Evolutionary conservation across 1,140 invertebrate species (phyloP), one percentile per base, ranked within the genome.

Genomic region (Amphibalanus amphitrite): DNA sequence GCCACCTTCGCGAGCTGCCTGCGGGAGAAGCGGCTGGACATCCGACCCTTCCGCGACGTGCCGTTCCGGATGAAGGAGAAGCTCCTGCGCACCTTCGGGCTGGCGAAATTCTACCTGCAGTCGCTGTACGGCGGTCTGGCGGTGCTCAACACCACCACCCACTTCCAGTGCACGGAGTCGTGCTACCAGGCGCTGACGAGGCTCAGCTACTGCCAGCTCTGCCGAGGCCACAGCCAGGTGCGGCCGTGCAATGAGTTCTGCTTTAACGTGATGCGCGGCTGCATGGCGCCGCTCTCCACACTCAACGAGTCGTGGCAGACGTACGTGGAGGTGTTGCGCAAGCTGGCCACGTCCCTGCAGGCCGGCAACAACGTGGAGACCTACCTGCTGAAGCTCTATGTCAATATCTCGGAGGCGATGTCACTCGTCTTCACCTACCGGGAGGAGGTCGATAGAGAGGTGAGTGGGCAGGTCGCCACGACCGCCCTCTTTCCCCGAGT

Each of bases 171-270:
- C 47, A 17, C 47, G 10, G 17, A 59, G 13, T 59, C 47, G 29
- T 96, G 94, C 79, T 85, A 85, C 28, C 84, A 84, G 8, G 88
- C 90, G 0, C 81, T 95, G 76, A 89, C 88, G 64, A 87, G 86
- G 75, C 92, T 96, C 87, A 87, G 88, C 73, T 88, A 87, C 75
- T 97, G 94, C 79, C 89, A 90, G 30, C 83, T 86, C 64, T 97
- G 93, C 79, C 86, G 86, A 69, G 91, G 90, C 0, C 82, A 88
- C 47, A 76, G 83, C 76, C 80, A 81, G 76, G 81, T 88, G 40
- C 87, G 89, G 73, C 88, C 90, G 0, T 97, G 94, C 81, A 88
- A 86, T 74, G 86, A 89, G 73, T 93, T 91, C 81, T 97, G 94
- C 79, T 83, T 89, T 47, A 92, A 92, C 80, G 91, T 93, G 30